Conservation (phyloP, 2,113 vertebrate species). For the Porphyrio hochstetteri region DNA sequence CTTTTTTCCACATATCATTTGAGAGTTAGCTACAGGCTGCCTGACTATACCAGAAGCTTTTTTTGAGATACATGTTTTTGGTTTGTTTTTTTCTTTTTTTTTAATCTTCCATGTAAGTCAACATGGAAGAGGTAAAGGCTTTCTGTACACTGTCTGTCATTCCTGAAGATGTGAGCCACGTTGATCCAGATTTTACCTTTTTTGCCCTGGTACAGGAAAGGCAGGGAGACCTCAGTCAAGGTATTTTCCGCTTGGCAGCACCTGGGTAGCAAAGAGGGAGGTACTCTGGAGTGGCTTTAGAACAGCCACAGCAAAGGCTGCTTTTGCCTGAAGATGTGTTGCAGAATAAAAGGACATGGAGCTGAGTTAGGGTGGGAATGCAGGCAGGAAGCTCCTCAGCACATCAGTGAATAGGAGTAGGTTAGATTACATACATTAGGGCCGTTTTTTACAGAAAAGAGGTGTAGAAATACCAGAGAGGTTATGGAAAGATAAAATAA, state of each 20-base stretch:
- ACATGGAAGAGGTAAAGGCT: background rate
- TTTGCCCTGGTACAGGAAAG: background rate
- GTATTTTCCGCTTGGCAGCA: background rate
- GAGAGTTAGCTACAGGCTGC: background rate
- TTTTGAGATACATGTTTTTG: background rate
- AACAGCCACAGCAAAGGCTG: background rate
- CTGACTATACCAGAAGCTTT: background rate
- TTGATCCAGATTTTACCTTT: background rate
- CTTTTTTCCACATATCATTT: background rate
- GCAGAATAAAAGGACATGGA: background rate
- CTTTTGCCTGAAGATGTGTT: background rate
- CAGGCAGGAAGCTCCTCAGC: background rate
- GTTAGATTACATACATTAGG: background rate
- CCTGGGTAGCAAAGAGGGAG: no score
- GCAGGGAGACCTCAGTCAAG: background rate
- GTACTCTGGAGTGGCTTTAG: background rate
- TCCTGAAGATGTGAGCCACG: background rate
- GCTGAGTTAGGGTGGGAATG: background rate
- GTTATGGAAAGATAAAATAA: background rate
- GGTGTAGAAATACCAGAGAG: background rate
- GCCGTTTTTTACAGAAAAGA: background rate
- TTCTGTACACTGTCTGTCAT: background rate
- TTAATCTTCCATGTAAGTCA: background rate
- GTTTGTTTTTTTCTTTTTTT: background rate
- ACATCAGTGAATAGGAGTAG: background rate